Evolutionary conservation across 1,140 invertebrate species (phyloP), one percentile per base, ranked within the genome.

Genomic region (Thalassaphorura encarpata): DNA sequence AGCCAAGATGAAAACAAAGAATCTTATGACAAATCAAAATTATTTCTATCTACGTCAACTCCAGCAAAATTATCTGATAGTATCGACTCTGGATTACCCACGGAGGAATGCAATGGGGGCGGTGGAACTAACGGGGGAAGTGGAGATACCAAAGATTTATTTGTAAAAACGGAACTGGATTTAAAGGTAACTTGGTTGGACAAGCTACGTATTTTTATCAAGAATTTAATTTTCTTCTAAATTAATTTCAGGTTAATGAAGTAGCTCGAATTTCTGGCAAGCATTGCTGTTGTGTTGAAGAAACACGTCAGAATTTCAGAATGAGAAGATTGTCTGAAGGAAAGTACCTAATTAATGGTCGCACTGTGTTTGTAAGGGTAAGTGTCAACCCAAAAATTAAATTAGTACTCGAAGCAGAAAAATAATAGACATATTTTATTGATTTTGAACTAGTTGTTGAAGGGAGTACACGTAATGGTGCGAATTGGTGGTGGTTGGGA

Each of bases 391-490:
- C 33, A 26, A 52, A n/a, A 59, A 24, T 52, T 23, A n/a, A 54
- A 31, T 28, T 39, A 23, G 3, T 36, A 24, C 13, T 42, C n/a
- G 28, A 36, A 18, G 13, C 31, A 24, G 15, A 15, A 48, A 33
- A 39, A 31, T 23, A 1, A 16, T 26, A 26, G 28, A 23, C 11
- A 54, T 8, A 16, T 18, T 19, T 36, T 56, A 13, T n/a, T 18
- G 13, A 23, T 4, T 40, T 31, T 61, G 63, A 76, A 74, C 15
- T 73, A 89, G 87, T 71, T 89, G 64, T 73, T 90, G 66, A 89
- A 89, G 68, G 85, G 85, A 43, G 77, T 82, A 41, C 87, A 89
- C 71, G 90, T 92, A 75, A 95, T 94, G 89, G 90, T 95, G 13
- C 79, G 91, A 15, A 61, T 61, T 54, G 59, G 59, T 13, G 59